Percentiles rank a stretch among this genome's conserved stretches.
Conservation (phyloP, 2,888 invertebrate genomes). For the Acronicta aceris region DNA sequence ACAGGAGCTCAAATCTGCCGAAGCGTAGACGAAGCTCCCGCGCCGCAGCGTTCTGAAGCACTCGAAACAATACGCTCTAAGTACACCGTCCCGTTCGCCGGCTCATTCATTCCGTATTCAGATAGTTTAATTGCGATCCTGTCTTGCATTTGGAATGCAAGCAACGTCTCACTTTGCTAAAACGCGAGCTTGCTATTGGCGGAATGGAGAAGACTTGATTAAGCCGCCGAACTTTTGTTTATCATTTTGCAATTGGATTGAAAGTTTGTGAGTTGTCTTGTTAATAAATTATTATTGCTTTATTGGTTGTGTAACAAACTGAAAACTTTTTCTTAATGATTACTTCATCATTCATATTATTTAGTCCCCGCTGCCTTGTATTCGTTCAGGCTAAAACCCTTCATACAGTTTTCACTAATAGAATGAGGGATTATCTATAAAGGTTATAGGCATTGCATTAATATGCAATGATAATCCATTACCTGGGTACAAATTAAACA, state of each 20-base stretch:
- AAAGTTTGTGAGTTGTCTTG: constrained; percentile 33
- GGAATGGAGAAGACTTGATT: constrained; percentile 51
- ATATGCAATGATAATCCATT: no score
- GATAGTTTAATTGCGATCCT: constrained; percentile 73
- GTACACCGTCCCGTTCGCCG: constrained; percentile 48
- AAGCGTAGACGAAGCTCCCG: neutral
- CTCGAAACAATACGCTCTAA: constrained; percentile 53
- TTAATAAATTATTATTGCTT: constrained; percentile 3
- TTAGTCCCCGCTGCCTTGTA: no score
- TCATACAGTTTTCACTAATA: no score
- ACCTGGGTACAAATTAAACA: no score
- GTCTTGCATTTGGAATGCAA: constrained; percentile 71
- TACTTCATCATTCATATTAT: no score
- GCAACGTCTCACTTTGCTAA: constrained; percentile 59
- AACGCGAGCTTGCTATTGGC: constrained; percentile 51
- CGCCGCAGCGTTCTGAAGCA: constrained; percentile 2
- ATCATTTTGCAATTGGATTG: constrained; percentile 51
- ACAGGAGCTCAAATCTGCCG: neutral
- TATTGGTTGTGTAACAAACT: neutral
- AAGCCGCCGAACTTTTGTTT: constrained; percentile 52
- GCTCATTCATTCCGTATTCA: constrained; percentile 69
- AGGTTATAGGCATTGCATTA: no score
- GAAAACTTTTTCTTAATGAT: neutral
- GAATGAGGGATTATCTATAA: no score
- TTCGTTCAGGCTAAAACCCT: no score